Conservation (phyloP, 2,888 invertebrate genomes). For the Diplolepis rosae region DNA sequence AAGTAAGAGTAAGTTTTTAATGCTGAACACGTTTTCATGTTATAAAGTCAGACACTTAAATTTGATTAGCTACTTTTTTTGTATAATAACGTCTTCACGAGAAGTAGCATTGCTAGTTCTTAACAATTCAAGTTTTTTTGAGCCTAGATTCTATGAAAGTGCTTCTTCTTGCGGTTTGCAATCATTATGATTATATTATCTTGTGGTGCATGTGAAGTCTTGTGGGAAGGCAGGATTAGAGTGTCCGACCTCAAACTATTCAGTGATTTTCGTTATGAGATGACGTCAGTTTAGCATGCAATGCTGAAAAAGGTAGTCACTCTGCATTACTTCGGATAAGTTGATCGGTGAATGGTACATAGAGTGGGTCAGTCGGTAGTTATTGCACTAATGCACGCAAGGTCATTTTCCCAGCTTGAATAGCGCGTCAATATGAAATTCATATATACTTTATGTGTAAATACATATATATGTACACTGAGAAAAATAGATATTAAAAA, state of each 20-base stretch:
- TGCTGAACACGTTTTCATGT: neutral
- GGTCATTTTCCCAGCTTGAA: slow-evolving; percentile 55
- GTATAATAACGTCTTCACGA: neutral
- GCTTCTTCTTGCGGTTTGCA: slow-evolving; percentile 15
- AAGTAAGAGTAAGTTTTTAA: too few relatives aligned
- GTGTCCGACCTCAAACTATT: slow-evolving; percentile 7
- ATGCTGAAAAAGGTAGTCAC: slow-evolving; percentile 31
- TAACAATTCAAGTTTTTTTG: neutral
- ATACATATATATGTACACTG: too few relatives aligned
- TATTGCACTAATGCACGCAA: slow-evolving; percentile 62
- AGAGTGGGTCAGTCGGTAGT: slow-evolving; percentile 61
- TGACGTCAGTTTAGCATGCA: slow-evolving; percentile 20
- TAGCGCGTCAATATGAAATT: slow-evolving; percentile 20
- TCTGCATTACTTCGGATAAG: slow-evolving; percentile 47
- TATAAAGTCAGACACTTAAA: neutral
- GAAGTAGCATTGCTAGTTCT: neutral
- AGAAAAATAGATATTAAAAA: too few relatives aligned
- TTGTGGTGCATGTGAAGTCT: neutral
- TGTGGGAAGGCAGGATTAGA: slow-evolving; percentile 1
- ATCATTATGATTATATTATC: slow-evolving; percentile 15
- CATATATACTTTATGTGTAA: too few relatives aligned
- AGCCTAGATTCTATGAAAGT: neutral
- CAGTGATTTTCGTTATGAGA: slow-evolving; percentile 17
- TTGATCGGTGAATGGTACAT: slow-evolving; percentile 63
- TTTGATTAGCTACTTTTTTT: neutral